Conservation (phyloP, 2,888 invertebrate genomes). For the Antheraea assamensis region DNA sequence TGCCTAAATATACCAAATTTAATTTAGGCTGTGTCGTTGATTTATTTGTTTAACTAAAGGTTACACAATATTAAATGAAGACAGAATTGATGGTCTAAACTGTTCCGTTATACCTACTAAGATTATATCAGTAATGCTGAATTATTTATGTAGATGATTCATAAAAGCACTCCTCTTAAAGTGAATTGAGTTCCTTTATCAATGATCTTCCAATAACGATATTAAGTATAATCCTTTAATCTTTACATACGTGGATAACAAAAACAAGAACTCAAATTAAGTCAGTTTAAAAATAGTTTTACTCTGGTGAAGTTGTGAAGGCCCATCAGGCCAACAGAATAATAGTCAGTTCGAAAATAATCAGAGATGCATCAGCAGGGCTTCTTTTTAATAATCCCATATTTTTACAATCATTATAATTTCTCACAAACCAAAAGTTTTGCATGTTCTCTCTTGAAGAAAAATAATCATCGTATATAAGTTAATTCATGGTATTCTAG, state of each 20-base stretch:
- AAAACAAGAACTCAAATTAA: background rate
- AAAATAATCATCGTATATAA: no score
- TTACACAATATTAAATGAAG: background rate
- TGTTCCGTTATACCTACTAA: background rate
- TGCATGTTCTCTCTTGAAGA: no score
- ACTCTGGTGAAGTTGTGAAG: no score
- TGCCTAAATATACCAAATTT: no score
- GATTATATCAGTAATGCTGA: slow-evolving; percentile 2
- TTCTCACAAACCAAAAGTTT: no score
- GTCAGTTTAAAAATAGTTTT: no score
- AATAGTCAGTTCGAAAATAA: no score
- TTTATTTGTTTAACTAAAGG: background rate
- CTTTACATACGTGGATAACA: background rate
- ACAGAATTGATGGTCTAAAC: background rate
- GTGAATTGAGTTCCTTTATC: slow-evolving; percentile 22
- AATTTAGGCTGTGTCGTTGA: no score
- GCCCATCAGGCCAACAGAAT: no score
- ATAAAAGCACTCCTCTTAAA: slow-evolving; percentile 25
- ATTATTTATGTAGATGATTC: slow-evolving; percentile 23
- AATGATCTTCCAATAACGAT: slow-evolving; percentile 6
- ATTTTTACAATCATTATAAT: no score
- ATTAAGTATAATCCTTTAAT: slow-evolving; percentile 5
- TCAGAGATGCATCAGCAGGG: background rate
- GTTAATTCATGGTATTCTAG: no score
- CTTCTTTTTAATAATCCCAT: background rate